Conservation (phyloP, 2,113 vertebrate genomes). For the Regulus satrapa region DNA sequence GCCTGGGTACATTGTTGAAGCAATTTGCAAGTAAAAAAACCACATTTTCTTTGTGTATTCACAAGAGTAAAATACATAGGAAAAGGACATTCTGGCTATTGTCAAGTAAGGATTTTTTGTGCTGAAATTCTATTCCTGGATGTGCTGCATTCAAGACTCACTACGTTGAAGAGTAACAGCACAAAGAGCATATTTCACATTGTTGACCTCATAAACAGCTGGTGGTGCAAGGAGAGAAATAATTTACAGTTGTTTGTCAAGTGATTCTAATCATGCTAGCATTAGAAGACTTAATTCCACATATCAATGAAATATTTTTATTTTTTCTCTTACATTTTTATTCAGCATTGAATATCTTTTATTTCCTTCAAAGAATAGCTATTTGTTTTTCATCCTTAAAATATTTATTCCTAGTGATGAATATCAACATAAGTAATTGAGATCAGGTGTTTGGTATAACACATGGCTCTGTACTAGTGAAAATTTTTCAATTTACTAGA, state of each 20-base stretch:
- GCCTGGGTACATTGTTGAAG: neutral
- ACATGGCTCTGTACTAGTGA: neutral
- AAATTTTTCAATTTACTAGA: neutral
- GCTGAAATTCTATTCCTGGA: conserved; percentile 6
- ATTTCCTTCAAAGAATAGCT: neutral
- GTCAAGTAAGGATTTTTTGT: neutral
- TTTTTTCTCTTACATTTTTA: neutral
- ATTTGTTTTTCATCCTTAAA: neutral
- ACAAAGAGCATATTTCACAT: neutral
- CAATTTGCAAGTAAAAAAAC: conserved; percentile 41
- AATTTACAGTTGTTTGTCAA: neutral
- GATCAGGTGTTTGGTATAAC: neutral
- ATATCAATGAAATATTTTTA: neutral
- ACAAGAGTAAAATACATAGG: neutral
- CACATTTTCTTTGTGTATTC: neutral
- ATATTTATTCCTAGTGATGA: neutral
- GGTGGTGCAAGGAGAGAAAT: neutral
- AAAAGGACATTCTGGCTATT: conserved; percentile 17
- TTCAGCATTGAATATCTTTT: neutral
- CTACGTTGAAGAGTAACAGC: neutral
- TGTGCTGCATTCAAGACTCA: neutral
- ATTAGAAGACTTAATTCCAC: neutral
- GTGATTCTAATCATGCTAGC: neutral
- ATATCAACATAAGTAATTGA: neutral
- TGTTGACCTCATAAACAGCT: conserved; percentile 25